These are phyloP conservation scores for Melanotaenia maccullochi DNA, from an alignment of 2,797 vertebrate species.

Conservation along the genomic window DNA sequence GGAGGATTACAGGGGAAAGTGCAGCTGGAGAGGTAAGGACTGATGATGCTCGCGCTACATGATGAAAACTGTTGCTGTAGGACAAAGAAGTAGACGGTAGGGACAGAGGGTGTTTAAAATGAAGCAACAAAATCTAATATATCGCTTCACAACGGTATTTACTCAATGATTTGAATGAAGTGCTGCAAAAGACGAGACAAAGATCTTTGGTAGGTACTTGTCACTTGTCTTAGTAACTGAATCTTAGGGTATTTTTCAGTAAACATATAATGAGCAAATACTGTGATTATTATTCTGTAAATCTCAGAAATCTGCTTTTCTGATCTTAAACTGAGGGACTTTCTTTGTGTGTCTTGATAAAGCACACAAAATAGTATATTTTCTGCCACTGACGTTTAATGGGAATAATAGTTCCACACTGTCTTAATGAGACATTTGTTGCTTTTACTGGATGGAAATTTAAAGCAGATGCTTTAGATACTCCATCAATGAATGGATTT, in stretches of 20 bases:
- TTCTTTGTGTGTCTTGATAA: neutral
- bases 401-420: neutral
- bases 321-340: neutral
- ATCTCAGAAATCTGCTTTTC: neutral
- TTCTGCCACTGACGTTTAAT: neutral
- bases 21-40: slow-evolving; percentile 59
- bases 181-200: slow-evolving; percentile 4
- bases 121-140: slow-evolving; percentile 42
- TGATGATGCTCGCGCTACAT: slow-evolving; percentile 52
- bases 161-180: slow-evolving; percentile 23
- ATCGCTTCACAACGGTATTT: neutral
- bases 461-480: neutral
- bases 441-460: neutral
- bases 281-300: neutral
- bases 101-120: slow-evolving; percentile 33
- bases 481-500: neutral
- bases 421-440: neutral
- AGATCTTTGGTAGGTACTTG: slow-evolving; percentile 38
- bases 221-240: neutral
- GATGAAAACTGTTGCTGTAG: slow-evolving; percentile 20
- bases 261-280: neutral
- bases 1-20: slow-evolving; percentile 69
- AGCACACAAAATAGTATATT: neutral
- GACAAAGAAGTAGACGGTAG: slow-evolving; percentile 26
- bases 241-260: neutral